A percentile compares a stretch with the other conserved stretches of the same genome.
phyloP scores from a whole-genome alignment of 2,113 vertebrate genomes.

The Sylvietta virens region DNA sequence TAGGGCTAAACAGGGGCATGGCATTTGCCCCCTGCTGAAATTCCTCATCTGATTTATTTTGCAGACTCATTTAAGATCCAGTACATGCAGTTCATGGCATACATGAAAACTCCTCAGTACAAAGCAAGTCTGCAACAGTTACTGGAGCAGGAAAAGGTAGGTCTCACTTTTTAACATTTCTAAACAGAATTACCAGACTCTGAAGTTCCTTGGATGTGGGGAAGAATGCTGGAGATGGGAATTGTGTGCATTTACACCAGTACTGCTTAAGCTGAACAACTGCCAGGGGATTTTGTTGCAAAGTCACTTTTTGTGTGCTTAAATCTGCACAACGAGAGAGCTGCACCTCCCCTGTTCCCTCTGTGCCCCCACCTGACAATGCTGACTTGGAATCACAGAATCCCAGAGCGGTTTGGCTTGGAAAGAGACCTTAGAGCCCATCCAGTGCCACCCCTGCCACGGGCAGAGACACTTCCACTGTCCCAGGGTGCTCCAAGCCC shows the following conservation, averaged over 20 bases:
- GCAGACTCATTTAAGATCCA: constrained; percentile 95
- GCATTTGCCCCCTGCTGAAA: background rate
- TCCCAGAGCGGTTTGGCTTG: background rate
- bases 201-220: background rate
- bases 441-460: background rate
- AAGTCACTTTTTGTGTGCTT: background rate
- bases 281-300: background rate
- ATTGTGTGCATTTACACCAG: background rate
- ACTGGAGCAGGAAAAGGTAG: constrained; percentile 93
- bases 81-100: constrained; percentile 93
- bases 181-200: background rate
- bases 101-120: constrained; percentile 97
- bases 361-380: background rate
- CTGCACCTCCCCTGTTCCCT: background rate
- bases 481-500: background rate
- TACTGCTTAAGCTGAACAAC: background rate
- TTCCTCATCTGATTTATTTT: background rate
- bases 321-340: background rate
- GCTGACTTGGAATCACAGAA: background rate
- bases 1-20: background rate
- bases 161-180: background rate
- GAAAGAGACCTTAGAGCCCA: background rate
- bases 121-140: constrained; percentile 90
- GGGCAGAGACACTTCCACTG: background rate
- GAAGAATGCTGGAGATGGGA: background rate